Evolutionary conservation across 2,888 invertebrate genomes (phyloP), one percentile per base, ranked within the genome.

Genomic region (Athrips mouffetella): DNA sequence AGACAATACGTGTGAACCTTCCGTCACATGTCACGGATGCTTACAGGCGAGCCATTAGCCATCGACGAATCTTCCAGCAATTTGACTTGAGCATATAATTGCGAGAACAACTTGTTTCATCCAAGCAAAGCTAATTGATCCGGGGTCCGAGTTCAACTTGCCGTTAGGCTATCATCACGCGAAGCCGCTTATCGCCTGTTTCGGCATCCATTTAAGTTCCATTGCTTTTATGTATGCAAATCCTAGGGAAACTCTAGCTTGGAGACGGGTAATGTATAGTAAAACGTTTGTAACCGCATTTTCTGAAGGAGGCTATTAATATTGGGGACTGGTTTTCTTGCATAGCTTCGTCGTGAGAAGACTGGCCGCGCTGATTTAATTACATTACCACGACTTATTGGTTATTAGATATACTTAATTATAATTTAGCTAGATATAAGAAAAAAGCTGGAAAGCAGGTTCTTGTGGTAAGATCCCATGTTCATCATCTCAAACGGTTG

Each of bases 11-110:
- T 76, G 77, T 73, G 75, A 77, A 76, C 71, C 56, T 59, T 60
- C 55, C 65, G 68, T 70, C 75, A 73, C 73, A 77, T 81, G 80
- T 80, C 78, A 76, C 67, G 73, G 70, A 65, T 68, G 69, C 68
- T 76, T 70, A 74, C 21, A 37, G 67, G 59, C 66, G 72, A 68
- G 62, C 73, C 76, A 79, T 84, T 84, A 82, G 73, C 73, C 79
- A 79, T 76, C 73, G 70, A 75, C 76, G 76, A 82, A 83, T 82
- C 79, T 81, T 78, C 76, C 73, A 81, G 76, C 78, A 83, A 83
- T 86, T 86, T 84, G 76, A 73, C 79, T 77, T 79, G 80, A 85
- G 83, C 76, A 84, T 79, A 85, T 88, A 88, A 88, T 87, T 86
- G 83, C 83, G 75, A 76, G 81, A 82, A 80, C 79, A 76, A 81